Base-by-base conservation (phyloP, 2,797 vertebrate genomes). In the Coreius guichenoti region DNA sequence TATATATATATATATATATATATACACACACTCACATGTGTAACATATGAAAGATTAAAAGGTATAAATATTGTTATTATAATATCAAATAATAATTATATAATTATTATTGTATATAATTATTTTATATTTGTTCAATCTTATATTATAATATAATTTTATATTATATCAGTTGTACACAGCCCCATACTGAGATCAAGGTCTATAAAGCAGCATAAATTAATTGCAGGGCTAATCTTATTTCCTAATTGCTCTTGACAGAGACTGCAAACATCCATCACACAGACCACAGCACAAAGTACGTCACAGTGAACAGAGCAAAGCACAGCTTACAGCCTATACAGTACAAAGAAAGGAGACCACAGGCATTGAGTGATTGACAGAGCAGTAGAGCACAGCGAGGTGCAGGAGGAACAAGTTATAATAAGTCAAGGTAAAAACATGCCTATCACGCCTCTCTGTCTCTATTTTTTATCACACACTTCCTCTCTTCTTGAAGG, bases 131-230 rank as follows among this genome's bases (percentile, higher is more conserved):
- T 61, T 61, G 56, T 61, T 26, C 11, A 13, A 61, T 26, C 11
- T 61, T 26, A 61, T 61, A 26, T n/a, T 58, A 58, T 58, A 58
- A 69, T 21, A 23, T 69, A 12, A 17, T 65, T 47, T 12, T 47
- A 33, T 73, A 23, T 58, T 58, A 26, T 29, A 29, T 16, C 5
- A 16, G 61, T 63, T 70, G 21, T 8, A 14, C 68, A 73, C 84
- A 87, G 76, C 86, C 89, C 88, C 78, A 80, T 86, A 81, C 56
- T n/a, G 83, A 76, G 89, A 94, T 94, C 92, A 92, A 94, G 43
- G 78, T 77, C 84, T 81, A 81, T 84, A 79, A 92, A 89, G 88
- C 91, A 86, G 90, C 82, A 90, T 90, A 89, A 88, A 93, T 92
- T 82, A 93, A 90, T 47, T 76, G 86, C 45, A 87, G 73, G 72